These are phyloP conservation scores for Pseudomyrmex pallidus DNA, from an alignment of 1,140 invertebrate species.

Conservation along the genomic window DNA sequence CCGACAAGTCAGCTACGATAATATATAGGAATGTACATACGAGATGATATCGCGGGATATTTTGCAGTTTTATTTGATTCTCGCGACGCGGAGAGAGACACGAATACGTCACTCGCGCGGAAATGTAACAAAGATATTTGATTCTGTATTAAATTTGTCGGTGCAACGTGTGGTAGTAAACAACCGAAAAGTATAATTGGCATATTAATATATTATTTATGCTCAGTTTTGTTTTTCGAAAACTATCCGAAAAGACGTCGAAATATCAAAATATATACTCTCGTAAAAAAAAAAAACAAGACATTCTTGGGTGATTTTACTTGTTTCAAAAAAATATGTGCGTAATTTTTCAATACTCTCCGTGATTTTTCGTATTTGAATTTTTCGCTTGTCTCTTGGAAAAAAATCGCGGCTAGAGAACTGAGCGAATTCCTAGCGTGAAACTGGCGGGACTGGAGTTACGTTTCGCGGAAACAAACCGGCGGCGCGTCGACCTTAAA, in stretches of 20 bases:
- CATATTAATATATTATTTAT: too few relatives aligned
- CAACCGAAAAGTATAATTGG: too few relatives aligned
- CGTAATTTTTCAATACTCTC: neutral
- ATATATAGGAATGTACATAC: slow-evolving; percentile 56
- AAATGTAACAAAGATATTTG: slow-evolving; percentile 49
- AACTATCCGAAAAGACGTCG: too few relatives aligned
- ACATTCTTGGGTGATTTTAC: neutral
- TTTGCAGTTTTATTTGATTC: slow-evolving; percentile 59
- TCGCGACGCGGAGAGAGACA: slow-evolving; percentile 24
- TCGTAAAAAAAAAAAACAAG: too few relatives aligned
- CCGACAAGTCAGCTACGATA: slow-evolving; percentile 49
- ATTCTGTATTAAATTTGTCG: neutral
- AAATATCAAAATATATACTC: neutral
- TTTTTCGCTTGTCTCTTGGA: neutral
- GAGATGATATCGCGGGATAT: slow-evolving; percentile 56
- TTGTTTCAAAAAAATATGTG: neutral
- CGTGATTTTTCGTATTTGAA: slow-evolving; percentile 16
- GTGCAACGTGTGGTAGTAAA: too few relatives aligned
- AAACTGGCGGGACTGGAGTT: slow-evolving; percentile 8
- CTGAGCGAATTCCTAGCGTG: slow-evolving; percentile 38
- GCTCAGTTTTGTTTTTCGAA: too few relatives aligned
- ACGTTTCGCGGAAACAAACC: slow-evolving; percentile 41
- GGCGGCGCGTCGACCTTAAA: slow-evolving; percentile 14
- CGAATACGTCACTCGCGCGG: slow-evolving; percentile 34
- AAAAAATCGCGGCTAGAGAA: slow-evolving; percentile 38